These are phyloP conservation scores for Cantharis lateralis DNA, from an alignment of 2,888 invertebrate species.

Conservation along the genomic window DNA sequence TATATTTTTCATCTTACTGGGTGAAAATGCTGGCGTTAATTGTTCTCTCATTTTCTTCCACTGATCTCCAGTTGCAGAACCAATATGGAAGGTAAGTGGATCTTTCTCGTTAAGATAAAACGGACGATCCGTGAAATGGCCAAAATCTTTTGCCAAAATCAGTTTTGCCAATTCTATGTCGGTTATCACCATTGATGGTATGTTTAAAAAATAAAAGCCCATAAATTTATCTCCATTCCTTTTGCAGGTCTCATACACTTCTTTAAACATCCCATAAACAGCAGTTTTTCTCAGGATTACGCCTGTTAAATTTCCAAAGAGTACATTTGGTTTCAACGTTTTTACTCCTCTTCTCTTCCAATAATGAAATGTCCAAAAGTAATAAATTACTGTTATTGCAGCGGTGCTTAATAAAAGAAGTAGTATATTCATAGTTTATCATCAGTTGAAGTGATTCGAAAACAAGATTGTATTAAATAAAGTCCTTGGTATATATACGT, in stretches of 20 bases:
- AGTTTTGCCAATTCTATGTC: constrained; percentile 54
- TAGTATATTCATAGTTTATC: neutral
- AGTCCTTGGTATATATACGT: no score
- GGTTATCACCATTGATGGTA: constrained; percentile 17
- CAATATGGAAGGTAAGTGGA: constrained; percentile 48
- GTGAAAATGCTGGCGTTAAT: constrained; percentile 58
- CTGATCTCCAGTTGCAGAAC: constrained; percentile 53
- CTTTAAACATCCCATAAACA: neutral
- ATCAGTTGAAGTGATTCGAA: constrained; percentile 19
- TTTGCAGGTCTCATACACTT: neutral
- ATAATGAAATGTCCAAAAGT: neutral
- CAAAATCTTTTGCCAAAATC: constrained; percentile 54
- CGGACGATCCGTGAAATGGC: constrained; percentile 55
- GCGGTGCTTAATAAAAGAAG: neutral
- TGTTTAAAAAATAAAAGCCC: constrained; percentile 21
- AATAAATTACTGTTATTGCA: neutral
- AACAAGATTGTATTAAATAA: no score
- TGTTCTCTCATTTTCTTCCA: constrained; percentile 59
- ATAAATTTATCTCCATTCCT: constrained; percentile 11
- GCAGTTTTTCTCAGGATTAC: neutral
- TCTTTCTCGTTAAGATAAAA: constrained; percentile 52
- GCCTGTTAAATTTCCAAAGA: neutral
- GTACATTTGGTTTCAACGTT: neutral
- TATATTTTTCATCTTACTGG: constrained; percentile 59
- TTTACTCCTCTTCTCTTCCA: neutral